Conservation (phyloP, 2,797 vertebrate genomes). For the Geotria australis region DNA sequence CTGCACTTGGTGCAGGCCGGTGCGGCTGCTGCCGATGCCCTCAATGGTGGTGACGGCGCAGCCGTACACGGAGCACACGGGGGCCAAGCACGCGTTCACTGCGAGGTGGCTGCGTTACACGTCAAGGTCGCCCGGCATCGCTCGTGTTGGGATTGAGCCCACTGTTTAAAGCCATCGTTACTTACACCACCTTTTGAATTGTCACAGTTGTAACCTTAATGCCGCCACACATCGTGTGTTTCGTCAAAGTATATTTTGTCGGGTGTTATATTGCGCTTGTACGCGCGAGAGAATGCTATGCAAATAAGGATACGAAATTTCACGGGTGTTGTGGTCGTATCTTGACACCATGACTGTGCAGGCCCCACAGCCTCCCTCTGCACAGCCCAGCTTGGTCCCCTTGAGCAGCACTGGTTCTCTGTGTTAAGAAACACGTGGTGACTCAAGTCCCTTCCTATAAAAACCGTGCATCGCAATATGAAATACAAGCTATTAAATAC, state of each 20-base stretch:
- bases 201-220: no score
- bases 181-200: no score
- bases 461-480: no score
- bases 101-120: slow-evolving; percentile 22
- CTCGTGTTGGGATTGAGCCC: no score
- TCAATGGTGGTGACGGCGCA: slow-evolving; percentile 44
- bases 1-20: slow-evolving; percentile 34
- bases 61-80: slow-evolving; percentile 47
- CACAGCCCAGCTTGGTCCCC: slow-evolving; percentile 75
- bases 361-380: slow-evolving; percentile 75
- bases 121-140: no score
- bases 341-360: slow-evolving; percentile 82
- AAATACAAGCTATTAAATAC: no score
- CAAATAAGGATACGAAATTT: slow-evolving; percentile 23
- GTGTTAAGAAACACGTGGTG: slow-evolving; percentile 14
- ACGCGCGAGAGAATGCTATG: not conserved
- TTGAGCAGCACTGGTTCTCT: slow-evolving; percentile 37
- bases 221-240: not conserved
- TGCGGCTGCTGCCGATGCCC: slow-evolving; percentile 35
- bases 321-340: slow-evolving; percentile 18
- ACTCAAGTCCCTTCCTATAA: not conserved
- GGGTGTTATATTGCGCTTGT: not conserved
- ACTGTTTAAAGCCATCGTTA: no score
- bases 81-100: slow-evolving; percentile 52
- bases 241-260: not conserved